Base-by-base conservation (phyloP, 2,113 vertebrate species). In the Pristiophorus japonicus region DNA sequence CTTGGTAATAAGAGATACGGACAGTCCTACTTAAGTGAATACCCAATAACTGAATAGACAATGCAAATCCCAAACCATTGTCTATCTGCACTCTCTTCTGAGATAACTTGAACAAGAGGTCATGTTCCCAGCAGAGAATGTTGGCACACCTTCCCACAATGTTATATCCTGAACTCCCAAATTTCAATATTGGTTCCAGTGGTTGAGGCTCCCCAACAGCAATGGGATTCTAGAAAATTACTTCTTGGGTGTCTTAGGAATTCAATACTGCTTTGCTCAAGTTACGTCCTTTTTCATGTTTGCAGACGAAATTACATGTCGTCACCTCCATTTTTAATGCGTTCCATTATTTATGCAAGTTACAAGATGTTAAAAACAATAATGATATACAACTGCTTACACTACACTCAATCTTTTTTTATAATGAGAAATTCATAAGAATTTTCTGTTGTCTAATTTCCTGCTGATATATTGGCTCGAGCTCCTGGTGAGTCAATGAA, bases 1-100 rank as follows among this genome's bases (percentile, higher is more conserved):
- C 51, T 73, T 51, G 42, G 12, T 94, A 67, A 67, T 93, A 67
- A 94, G 93, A 27, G 93, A 70, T 94, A 51, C 11, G 66, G 66
- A 34, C 93, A 94, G 66, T 94, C 11, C 93, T 22, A 30, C 65
- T 45, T 94, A 67, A 70, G 42, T 94, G 42, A 94, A 73, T 70
- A 70, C 42, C 66, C 66, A 70, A 70, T 30, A 94, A 94, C 11
- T 70, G 66, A 67, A 70, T 51, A 4, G 24, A 94, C 67, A 94
- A 94, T 47, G 20, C 47, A 94, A 42, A 94, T 70, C 65, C 63
- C 63, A 67, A 67, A 45, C 38, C 63, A 45, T n/a, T 10, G 38
- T 67, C 87, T 91, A 62, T 59, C 63, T 67, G 38, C 63, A 30
- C 63, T 94, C 38, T 27, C 62, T 24, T 4, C 22, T 12, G 92